Conservation (phyloP, 2,113 vertebrate species). For the Oncorhynchus keta region DNA sequence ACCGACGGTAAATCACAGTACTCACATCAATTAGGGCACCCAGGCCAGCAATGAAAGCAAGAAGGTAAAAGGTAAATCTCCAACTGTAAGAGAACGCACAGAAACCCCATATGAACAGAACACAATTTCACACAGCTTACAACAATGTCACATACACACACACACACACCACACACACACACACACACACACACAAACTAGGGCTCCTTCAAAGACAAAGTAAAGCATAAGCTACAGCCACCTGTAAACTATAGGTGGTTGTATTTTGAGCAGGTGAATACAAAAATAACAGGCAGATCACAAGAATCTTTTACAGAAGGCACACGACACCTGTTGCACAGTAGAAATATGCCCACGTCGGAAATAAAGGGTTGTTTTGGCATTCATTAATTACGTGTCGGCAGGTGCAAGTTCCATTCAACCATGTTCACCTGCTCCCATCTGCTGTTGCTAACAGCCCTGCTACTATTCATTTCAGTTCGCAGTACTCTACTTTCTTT, state of each 20-base stretch:
- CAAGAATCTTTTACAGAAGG: not conserved
- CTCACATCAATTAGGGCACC: slow-evolving; percentile 88
- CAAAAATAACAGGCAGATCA: not conserved
- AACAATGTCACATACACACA: not conserved
- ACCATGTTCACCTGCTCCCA: not conserved
- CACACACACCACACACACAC: slow-evolving; percentile 7
- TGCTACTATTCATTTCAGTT: not conserved
- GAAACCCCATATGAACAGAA: not conserved
- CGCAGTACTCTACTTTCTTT: not conserved
- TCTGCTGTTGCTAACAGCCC: not conserved
- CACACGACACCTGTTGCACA: not conserved
- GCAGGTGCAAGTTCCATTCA: not conserved
- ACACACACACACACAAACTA: not conserved
- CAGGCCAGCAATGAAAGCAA: slow-evolving; percentile 95
- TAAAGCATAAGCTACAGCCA: not conserved
- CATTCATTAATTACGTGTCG: not conserved
- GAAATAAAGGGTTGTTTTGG: not conserved
- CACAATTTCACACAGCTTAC: slow-evolving; percentile 6
- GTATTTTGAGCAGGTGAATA: not conserved
- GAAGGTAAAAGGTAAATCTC: slow-evolving; percentile 97
- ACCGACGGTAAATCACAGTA: slow-evolving; percentile 41
- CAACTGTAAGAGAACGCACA: slow-evolving; percentile 84
- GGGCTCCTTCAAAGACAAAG: not conserved
- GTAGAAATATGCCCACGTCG: not conserved
- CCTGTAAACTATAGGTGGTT: too few species aligned